Evolutionary conservation across 2,888 invertebrate genomes (phyloP).

Genomic region (Caenorhabditis imperialis): DNA sequence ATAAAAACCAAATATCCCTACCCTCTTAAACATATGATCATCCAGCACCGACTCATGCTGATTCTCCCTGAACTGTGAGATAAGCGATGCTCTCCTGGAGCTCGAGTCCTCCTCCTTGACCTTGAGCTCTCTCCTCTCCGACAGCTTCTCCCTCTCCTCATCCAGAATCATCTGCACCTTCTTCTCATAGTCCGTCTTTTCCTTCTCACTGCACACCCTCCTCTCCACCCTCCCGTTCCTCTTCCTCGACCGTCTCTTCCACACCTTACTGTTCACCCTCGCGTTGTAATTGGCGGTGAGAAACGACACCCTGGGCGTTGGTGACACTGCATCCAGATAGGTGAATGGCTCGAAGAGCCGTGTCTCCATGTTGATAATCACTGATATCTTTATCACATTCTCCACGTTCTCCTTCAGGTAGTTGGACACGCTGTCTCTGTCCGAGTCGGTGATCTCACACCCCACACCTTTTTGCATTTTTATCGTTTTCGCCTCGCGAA

Average conservation of each 20-base stretch:
- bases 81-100: slow-evolving; percentile 40
- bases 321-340: slow-evolving; percentile 71
- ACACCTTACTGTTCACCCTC: slow-evolving; percentile 74
- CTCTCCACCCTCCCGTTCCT: slow-evolving; percentile 27
- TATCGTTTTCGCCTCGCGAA: slow-evolving; percentile 27
- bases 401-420: slow-evolving; percentile 70
- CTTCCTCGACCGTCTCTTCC: slow-evolving; percentile 68
- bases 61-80: slow-evolving; percentile 52
- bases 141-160: slow-evolving; percentile 52
- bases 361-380: slow-evolving; percentile 71
- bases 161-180: slow-evolving; percentile 67
- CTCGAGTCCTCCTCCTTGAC: slow-evolving; percentile 36
- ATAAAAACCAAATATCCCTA: slow-evolving; percentile 6
- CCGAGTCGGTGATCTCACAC: slow-evolving; percentile 69
- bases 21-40: slow-evolving; percentile 70
- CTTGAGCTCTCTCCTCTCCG: slow-evolving; percentile 26
- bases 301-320: slow-evolving; percentile 75
- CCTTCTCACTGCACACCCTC: slow-evolving; percentile 48
- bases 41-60: slow-evolving; percentile 44
- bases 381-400: slow-evolving; percentile 65
- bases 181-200: slow-evolving; percentile 64
- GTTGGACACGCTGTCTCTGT: slow-evolving; percentile 62
- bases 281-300: slow-evolving; percentile 76
- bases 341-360: slow-evolving; percentile 72
- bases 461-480: slow-evolving; percentile 62